Percentiles rank a stretch among this genome's conserved stretches.
Evolutionary conservation across 2,113 vertebrate species (phyloP).

Genomic region (Hydrolagus affinis): DNA sequence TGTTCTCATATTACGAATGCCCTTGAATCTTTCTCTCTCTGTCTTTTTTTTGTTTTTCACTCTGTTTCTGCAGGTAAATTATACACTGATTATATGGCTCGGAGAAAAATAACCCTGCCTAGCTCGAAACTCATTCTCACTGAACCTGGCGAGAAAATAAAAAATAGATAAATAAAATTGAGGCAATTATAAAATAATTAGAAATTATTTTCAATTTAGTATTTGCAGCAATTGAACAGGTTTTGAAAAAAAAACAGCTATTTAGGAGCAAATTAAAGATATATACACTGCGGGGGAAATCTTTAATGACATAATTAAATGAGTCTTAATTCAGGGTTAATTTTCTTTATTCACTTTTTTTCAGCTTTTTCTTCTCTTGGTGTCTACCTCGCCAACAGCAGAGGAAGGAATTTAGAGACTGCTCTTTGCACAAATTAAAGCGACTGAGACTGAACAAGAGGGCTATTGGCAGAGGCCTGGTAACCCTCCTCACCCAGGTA

Average conservation of each 20-base stretch:
- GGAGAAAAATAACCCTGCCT: too few species aligned
- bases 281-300: neutral
- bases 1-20: too few species aligned
- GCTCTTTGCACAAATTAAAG: neutral
- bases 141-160: too few species aligned
- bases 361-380: neutral
- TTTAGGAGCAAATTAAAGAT: slow-evolving; percentile 8
- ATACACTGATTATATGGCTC: too few species aligned
- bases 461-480: neutral
- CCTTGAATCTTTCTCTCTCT: neutral
- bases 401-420: neutral
- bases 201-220: neutral
- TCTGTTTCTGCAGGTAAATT: slow-evolving; percentile 33
- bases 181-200: neutral
- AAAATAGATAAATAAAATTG: too few species aligned
- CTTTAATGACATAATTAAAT: slow-evolving; percentile 1
- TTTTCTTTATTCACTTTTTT: neutral
- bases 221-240: neutral
- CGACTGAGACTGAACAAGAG: neutral
- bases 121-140: too few species aligned
- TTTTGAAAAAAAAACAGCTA: neutral
- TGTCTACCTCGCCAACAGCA: too few species aligned
- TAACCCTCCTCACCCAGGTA: slow-evolving; percentile 47
- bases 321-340: too few species aligned
- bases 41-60: neutral